Evolutionary conservation across 1,140 invertebrate species (phyloP).

Genomic region (Chironomus tepperi): DNA sequence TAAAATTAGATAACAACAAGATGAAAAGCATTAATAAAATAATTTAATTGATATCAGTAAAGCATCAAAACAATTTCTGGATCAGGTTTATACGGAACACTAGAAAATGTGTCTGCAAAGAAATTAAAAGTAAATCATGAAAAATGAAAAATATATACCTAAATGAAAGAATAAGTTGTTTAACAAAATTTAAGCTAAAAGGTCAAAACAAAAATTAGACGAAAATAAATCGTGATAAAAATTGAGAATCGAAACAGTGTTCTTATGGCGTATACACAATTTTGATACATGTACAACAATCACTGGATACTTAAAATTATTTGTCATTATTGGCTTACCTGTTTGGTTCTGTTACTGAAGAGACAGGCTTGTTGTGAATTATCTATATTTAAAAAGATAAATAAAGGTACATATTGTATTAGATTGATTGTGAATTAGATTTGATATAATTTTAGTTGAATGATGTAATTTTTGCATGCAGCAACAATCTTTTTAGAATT

Average conservation of each 20-base stretch:
- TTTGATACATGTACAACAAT: neutral
- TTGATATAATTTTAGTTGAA: too few relatives aligned
- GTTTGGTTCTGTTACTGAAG: conserved; percentile 33
- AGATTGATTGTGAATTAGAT: neutral
- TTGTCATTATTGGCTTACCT: conserved; percentile 31
- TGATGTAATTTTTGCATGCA: too few relatives aligned
- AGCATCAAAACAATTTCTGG: too few relatives aligned
- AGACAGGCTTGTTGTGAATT: conserved; percentile 34
- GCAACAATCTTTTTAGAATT: too few relatives aligned
- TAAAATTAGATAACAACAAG: too few relatives aligned
- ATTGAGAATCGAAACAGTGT: too few relatives aligned
- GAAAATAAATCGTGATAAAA: too few relatives aligned
- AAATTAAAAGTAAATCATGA: neutral
- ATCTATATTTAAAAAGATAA: conserved; percentile 31
- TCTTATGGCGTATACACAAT: neutral
- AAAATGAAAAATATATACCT: neutral
- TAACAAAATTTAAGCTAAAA: conserved; percentile 27
- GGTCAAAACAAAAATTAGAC: too few relatives aligned
- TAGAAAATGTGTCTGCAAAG: conserved; percentile 9
- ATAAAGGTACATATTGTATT: neutral
- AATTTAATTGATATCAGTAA: too few relatives aligned
- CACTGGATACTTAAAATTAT: conserved; percentile 1
- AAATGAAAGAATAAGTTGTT: too few relatives aligned
- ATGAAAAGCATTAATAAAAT: too few relatives aligned
- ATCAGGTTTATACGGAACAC: neutral